Conservation (phyloP, 2,888 invertebrate species). For the Ormyrus thymus region DNA sequence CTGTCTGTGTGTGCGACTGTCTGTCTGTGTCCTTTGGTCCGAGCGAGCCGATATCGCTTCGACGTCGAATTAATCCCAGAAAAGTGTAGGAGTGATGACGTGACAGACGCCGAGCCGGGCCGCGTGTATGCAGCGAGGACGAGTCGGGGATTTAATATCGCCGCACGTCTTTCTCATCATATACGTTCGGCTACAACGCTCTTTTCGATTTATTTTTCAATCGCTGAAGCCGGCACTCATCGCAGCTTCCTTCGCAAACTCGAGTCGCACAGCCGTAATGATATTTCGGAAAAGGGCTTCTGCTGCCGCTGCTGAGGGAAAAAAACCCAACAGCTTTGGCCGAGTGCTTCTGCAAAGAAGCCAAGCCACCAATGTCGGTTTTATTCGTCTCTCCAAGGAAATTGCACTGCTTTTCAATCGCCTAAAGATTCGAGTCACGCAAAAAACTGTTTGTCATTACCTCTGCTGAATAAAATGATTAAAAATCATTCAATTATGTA, state of each 20-base stretch:
- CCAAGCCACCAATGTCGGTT: too few relatives aligned
- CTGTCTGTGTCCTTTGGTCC: constrained; percentile 20
- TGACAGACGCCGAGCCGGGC: constrained; percentile 32
- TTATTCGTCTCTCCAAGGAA: too few relatives aligned
- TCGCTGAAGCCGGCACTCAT: constrained; percentile 6
- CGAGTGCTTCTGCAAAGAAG: too few relatives aligned
- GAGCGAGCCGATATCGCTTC: constrained; percentile 60
- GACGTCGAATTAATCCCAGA: constrained; percentile 70
- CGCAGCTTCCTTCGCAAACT: constrained; percentile 1
- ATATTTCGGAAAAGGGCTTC: background rate
- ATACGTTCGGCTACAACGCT: background rate
- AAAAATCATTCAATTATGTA: too few relatives aligned
- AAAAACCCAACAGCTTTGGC: too few relatives aligned
- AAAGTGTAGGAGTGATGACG: constrained; percentile 61
- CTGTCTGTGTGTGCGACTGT: background rate
- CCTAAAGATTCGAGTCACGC: too few relatives aligned
- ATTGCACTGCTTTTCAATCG: background rate
- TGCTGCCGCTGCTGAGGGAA: background rate
- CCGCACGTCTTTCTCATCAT: constrained; percentile 19
- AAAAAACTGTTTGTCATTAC: too few relatives aligned
- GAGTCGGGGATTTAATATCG: constrained; percentile 47
- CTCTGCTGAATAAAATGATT: too few relatives aligned
- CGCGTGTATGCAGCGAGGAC: constrained; percentile 24
- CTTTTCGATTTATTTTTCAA: constrained; percentile 28
- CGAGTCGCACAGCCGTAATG: background rate